A percentile compares a stretch with the other conserved stretches of the same genome.
phyloP scores from a whole-genome alignment of 2,888 invertebrate genomes.

The Acheta domesticus region DNA sequence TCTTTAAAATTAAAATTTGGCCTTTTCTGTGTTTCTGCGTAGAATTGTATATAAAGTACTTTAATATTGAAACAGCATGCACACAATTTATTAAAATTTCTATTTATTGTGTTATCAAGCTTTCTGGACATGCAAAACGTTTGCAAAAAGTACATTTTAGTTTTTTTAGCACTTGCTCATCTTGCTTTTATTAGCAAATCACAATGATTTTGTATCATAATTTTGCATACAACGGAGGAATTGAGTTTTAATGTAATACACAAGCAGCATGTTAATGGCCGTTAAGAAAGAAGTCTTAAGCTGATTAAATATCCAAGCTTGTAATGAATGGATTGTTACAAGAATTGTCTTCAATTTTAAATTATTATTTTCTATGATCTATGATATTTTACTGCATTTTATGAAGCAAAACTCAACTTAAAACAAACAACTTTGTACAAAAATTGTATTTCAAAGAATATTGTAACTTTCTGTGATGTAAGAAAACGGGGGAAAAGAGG shows the following conservation, averaged over 20 bases:
- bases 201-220: background rate
- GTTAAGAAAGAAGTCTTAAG: background rate
- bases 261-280: background rate
- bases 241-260: background rate
- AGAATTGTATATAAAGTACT: background rate
- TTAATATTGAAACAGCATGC: background rate
- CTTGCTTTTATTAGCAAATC: background rate
- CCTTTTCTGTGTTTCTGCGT: constrained; percentile 1
- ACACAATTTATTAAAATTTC: background rate
- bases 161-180: background rate
- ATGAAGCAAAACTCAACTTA: background rate
- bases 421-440: constrained; percentile 35
- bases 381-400: constrained; percentile 1
- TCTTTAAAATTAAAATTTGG: background rate
- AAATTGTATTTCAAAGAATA: constrained; percentile 29
- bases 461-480: constrained; percentile 37
- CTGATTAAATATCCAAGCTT: constrained; percentile 19
- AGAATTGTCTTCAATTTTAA: constrained; percentile 21
- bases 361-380: background rate
- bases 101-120: background rate
- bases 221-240: background rate
- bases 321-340: constrained; percentile 29
- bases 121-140: background rate
- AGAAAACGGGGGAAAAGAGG: constrained; percentile 34
- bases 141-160: background rate